Base-by-base conservation (phyloP, 2,888 invertebrate species). In the Ceraclea dissimilis region DNA sequence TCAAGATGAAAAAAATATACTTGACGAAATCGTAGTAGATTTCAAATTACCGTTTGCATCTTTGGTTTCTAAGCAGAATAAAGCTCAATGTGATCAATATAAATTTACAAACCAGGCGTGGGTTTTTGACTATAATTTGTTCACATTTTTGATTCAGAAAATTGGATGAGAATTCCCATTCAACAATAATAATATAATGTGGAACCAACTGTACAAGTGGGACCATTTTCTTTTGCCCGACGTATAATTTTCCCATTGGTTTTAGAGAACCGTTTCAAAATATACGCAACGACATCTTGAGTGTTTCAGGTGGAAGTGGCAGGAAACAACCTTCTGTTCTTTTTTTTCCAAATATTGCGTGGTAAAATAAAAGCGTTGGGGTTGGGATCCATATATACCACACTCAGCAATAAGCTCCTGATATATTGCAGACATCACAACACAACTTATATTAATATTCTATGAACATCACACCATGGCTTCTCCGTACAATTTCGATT, bases 391-490 rank as follows among this genome's bases (percentile, higher is more conserved):
- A 5, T n/a, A n/a, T n/a, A n/a, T 46, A 16, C 39, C 39, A 39
- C 20, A 46, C 19, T 19, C 20, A 11, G 46, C 46, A 46, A 46
- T 19, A 46, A 46, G 46, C 46, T 34, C 49, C 49, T 56, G 56
- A 56, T 53, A 56, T 51, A 56, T 56, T 53, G 50, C 53, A 51
- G 49, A 50, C 53, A 52, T 53, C 56, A 51, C 52, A 47, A 17
- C 13, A 16, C 13, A 16, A 39, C 39, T 39, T 39, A 13, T 31
- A 59, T 59, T 56, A 59, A 59, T 59, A 59, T 59, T 59, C 51
- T 46, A 56, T 39, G 59, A 59, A 50, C 51, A 50, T 43, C 43
- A 13, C 17, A 43, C 26, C 26, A 26, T 16, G 16, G 13, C 16
- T 39, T 16, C 39, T 39, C 13, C 16, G 2, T 39, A 8, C 16